These are phyloP conservation scores for Ochropacha duplaris DNA, from an alignment of 2,888 invertebrate genomes.

Conservation along the genomic window DNA sequence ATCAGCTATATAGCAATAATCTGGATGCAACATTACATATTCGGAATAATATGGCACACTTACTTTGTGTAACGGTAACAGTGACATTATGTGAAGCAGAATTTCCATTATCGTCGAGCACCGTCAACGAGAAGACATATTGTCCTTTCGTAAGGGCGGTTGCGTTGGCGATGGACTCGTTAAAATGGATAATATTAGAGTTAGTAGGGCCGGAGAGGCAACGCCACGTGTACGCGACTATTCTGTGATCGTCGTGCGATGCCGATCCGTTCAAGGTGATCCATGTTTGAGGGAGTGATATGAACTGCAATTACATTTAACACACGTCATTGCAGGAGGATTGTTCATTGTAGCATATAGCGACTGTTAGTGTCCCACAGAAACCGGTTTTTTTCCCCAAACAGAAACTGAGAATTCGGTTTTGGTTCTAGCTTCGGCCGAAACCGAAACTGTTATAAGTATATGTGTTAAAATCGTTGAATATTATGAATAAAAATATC, in stretches of 20 bases:
- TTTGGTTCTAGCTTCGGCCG: no score
- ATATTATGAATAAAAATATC: no score
- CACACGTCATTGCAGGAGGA: neutral
- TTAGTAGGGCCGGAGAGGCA: slow-evolving; percentile 88
- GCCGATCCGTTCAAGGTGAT: slow-evolving; percentile 90
- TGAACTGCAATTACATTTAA: slow-evolving; percentile 79
- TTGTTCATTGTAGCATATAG: neutral
- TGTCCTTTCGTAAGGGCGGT: slow-evolving; percentile 92
- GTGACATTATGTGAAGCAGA: slow-evolving; percentile 88
- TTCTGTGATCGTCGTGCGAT: slow-evolving; percentile 92
- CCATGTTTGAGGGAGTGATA: slow-evolving; percentile 93
- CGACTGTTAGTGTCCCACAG: no score
- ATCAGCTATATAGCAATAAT: no score
- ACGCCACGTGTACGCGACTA: slow-evolving; percentile 92
- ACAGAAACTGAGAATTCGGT: no score
- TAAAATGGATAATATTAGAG: slow-evolving; percentile 78
- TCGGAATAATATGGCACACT: slow-evolving; percentile 50
- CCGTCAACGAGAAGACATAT: slow-evolving; percentile 91
- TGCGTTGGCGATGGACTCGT: slow-evolving; percentile 88
- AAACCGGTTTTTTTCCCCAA: no score
- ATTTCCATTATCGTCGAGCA: slow-evolving; percentile 92
- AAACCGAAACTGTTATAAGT: no score
- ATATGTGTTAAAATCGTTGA: no score
- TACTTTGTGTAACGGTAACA: slow-evolving; percentile 93
- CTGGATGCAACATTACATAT: neutral